A percentile compares a stretch with the other conserved stretches of the same genome.
These are phyloP conservation scores for Malachius bipustulatus DNA, from an alignment of 2,888 invertebrate genomes.

Conservation along the genomic window DNA sequence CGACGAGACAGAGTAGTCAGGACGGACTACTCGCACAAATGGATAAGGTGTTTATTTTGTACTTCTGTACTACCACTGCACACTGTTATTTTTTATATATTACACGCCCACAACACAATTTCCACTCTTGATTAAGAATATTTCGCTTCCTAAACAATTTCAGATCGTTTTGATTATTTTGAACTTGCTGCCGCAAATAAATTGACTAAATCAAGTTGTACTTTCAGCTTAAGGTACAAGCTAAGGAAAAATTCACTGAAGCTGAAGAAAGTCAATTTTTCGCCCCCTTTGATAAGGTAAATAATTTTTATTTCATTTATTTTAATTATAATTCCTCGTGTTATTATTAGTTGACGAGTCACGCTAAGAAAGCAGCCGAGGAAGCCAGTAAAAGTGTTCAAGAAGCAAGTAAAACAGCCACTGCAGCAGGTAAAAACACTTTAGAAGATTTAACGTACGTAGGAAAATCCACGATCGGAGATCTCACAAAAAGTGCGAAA, in stretches of 20 bases:
- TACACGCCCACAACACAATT: not conserved
- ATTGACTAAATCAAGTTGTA: no score
- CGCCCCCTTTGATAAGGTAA: conserved; percentile 74
- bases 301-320: conserved; percentile 21
- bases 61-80: conserved; percentile 3
- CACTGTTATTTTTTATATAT: no score
- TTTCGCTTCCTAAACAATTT: no score
- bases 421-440: conserved; percentile 78
- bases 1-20: conserved; percentile 79
- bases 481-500: conserved; percentile 83
- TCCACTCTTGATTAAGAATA: not conserved
- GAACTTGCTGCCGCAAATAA: no score
- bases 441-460: conserved; percentile 81
- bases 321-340: conserved; percentile 1
- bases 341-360: conserved; percentile 74
- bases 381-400: conserved; percentile 70
- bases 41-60: conserved; percentile 59
- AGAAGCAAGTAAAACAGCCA: conserved; percentile 79
- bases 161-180: no score
- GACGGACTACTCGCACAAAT: conserved; percentile 80
- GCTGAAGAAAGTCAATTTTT: conserved; percentile 64
- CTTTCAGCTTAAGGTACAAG: conserved; percentile 47
- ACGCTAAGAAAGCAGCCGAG: conserved; percentile 80
- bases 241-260: conserved; percentile 46
- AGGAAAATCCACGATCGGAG: conserved; percentile 80